These are phyloP conservation scores for Himalopsyche phryganea DNA, from an alignment of 1,140 invertebrate genomes.

Conservation along the genomic window DNA sequence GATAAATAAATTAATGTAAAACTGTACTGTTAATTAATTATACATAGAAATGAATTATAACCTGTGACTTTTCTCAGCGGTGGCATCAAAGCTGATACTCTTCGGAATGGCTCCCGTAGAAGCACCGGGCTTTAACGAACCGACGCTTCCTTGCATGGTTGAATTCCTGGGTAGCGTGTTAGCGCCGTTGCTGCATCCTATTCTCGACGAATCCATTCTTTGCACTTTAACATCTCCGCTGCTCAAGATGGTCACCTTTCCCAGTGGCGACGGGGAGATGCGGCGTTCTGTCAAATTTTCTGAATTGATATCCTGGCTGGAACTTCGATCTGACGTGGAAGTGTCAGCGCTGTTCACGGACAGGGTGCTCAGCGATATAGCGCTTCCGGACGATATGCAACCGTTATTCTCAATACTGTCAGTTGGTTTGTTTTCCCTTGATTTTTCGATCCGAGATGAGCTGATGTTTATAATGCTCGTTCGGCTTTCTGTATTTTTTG, in stretches of 20 bases:
- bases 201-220: conserved; percentile 33
- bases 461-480: conserved; percentile 49
- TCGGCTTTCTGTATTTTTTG: conserved; percentile 39
- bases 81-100: conserved; percentile 89
- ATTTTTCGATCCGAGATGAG: conserved; percentile 44
- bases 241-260: conserved; percentile 7
- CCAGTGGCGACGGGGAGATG: conserved; percentile 40
- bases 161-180: conserved; percentile 27
- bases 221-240: conserved; percentile 32
- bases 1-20: no score
- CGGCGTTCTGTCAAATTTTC: conserved; percentile 49
- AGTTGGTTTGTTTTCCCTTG: background rate
- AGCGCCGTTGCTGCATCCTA: conserved; percentile 28
- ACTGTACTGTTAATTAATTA: no score
- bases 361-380: conserved; percentile 47
- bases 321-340: conserved; percentile 46
- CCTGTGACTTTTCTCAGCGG: conserved; percentile 76
- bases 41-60: no score
- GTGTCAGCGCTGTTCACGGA: conserved; percentile 49
- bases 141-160: conserved; percentile 22
- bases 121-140: conserved; percentile 50
- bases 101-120: conserved; percentile 85
- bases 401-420: conserved; percentile 12
- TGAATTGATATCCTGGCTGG: conserved; percentile 49
- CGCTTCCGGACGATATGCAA: conserved; percentile 34